Base-by-base conservation (phyloP, 2,888 invertebrate genomes). In the Drosophila dives region DNA sequence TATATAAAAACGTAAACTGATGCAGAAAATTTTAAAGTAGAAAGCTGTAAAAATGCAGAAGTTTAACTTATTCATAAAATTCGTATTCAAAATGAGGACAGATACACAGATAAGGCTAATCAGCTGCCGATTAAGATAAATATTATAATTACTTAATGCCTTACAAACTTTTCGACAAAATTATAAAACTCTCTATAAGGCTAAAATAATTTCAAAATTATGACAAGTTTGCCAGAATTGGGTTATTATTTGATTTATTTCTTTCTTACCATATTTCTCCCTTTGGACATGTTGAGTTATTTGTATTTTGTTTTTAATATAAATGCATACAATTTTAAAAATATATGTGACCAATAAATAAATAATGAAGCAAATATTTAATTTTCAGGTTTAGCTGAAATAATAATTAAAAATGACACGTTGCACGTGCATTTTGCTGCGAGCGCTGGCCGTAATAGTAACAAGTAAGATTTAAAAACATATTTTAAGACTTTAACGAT, bases 401-500 rank as follows among this genome's bases (percentile, higher is more conserved):
- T 5, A 20, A 26, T 6, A n/a, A 26, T 29, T n/a, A 8, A 58
- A 55, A 32, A 77, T 75, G 79, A 29, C 38, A 10, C 15, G 4
- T 6, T 15, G 48, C n/a, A 20, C 8, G 36, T 10, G n/a, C 12
- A 64, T 36, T 34, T 45, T 58, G 23, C 48, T 69, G 23, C 42
- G 45, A 54, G 36, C 29, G 11, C 49, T 77, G 36, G 32, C 23
- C 26, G 2, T 79, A 12, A 8, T 51, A 3, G 23, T 49, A 40
- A 55, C 49, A 17, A 11, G 77, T 77, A 67, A 77, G 76, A 55
- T 38, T 42, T 45, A 10, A 29, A 20, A 38, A 48, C 15, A 34
- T 26, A 40, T 50, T 60, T 36, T 3, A n/a, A 5, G 26, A 36
- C 2, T 12, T 55, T 26, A 3, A 38, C n/a, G 26, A n/a, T 8